Base-by-base conservation (phyloP, 2,113 vertebrate genomes). In the Neogobius melanostomus region DNA sequence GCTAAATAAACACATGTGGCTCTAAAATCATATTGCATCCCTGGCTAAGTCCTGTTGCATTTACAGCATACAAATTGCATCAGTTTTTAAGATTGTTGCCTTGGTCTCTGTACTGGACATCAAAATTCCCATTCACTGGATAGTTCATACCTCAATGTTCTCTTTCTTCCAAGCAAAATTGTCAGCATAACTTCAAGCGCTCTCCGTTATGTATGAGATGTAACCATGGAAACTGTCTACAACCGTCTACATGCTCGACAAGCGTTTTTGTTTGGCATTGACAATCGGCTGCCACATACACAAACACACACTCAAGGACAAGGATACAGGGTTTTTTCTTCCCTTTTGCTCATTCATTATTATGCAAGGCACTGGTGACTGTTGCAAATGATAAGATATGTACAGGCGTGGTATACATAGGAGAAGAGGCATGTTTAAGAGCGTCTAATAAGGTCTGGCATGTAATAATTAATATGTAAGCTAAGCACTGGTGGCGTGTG, bases 161-260 rank as follows among this genome's bases (percentile, higher is more conserved):
- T 83, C 78, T 78, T 63, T 87, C 79, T 42, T 72, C 66, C 71
- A 36, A 61, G 69, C 9, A 85, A 83, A 80, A 86, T 80, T 78
- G 81, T 87, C 82, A 36, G 28, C 28, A 84, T 80, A 74, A 69
- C 72, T 76, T 82, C 69, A 53, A 75, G 73, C 86, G 86, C 8
- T 82, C 85, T 81, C 82, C 77, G 75, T 87, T 80, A 85, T 85
- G 85, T 75, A 81, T 53, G 79, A 83, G 12, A 11, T 44, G 91
- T 93, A 91, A 67, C 91, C 90, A 94, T 93, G 91, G 92, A 93
- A 93, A 93, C 92, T 92, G 90, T 88, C 84, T 88, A 92, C 90
- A 93, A 93, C 88, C 86, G 88, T 56, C 53, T 56, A 91, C 89
- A 80, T 83, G 82, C 83, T 81, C 77, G 68, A 86, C 87, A 88